A percentile compares a stretch with the other conserved stretches of the same genome.
Conservation (phyloP, 2,113 vertebrate genomes). For the Leptosomus discolor region DNA sequence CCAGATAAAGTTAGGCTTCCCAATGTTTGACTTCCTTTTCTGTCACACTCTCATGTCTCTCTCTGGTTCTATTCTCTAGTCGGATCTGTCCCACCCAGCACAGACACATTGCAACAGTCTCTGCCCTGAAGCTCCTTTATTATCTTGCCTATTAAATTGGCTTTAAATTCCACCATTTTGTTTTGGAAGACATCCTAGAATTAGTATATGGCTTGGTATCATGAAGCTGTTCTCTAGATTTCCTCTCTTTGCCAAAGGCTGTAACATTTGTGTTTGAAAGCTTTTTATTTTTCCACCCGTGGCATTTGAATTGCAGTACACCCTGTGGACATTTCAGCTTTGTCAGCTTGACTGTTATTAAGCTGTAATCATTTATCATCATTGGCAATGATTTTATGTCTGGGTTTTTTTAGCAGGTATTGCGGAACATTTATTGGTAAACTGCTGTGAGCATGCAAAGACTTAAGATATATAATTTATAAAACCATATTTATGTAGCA, state of each 20-base stretch:
- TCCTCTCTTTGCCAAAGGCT: not conserved
- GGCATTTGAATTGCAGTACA: not conserved
- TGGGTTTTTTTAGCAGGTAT: not conserved
- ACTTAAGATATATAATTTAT: slow-evolving; percentile 37
- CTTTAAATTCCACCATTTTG: not conserved
- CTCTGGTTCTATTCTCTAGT: not conserved
- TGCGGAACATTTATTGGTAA: slow-evolving; percentile 28
- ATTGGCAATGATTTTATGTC: slow-evolving; percentile 7
- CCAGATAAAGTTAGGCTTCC: not conserved
- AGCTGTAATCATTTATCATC: slow-evolving; percentile 25
- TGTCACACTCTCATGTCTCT: not conserved
- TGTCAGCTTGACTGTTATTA: slow-evolving; percentile 48
- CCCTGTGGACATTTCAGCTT: slow-evolving; percentile 26
- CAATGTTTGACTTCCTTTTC: not conserved
- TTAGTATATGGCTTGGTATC: not conserved
- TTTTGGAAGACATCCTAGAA: not conserved
- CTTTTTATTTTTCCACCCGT: slow-evolving; percentile 25
- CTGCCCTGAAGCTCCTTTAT: not conserved
- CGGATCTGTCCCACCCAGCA: not conserved
- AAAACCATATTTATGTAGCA: slow-evolving; percentile 15
- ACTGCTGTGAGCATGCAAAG: slow-evolving; percentile 16
- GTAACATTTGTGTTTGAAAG: not conserved
- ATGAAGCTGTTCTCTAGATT: not conserved
- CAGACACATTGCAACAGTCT: not conserved
- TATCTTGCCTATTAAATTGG: not conserved